Percentiles rank a stretch among this genome's conserved stretches.
phyloP scores from a whole-genome alignment of 2,797 vertebrate genomes.

The Cephalopachus bancanus region DNA sequence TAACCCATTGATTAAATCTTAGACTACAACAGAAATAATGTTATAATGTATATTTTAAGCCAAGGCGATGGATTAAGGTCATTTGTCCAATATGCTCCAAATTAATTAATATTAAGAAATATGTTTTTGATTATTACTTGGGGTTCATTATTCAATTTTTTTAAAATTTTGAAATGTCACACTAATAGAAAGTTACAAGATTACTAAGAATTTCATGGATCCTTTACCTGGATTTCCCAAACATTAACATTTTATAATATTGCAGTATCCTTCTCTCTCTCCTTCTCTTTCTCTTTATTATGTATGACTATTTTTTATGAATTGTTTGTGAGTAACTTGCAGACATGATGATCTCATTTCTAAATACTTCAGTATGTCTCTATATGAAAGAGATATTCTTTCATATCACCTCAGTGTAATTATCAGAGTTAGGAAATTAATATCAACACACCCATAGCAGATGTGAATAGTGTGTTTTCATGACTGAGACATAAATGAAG shows the following conservation, averaged over 20 bases:
- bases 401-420: neutral
- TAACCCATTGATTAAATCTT: neutral
- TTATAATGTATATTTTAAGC: neutral
- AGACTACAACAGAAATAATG: neutral
- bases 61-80: neutral
- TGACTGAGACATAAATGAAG: neutral
- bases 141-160: neutral
- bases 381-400: neutral
- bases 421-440: neutral
- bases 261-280: neutral
- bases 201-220: neutral
- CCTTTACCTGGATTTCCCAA: neutral
- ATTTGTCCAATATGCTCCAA: neutral
- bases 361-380: neutral
- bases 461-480: neutral
- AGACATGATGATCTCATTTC: neutral
- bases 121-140: neutral
- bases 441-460: neutral
- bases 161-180: slow-evolving; percentile 18
- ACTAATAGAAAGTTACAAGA: neutral
- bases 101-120: slow-evolving; percentile 47
- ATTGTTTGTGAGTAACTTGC: neutral
- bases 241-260: neutral
- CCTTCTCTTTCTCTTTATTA: neutral
- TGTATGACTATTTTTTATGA: neutral